A percentile compares a stretch with the other conserved stretches of the same genome.
Conservation (phyloP, 2,113 vertebrate species). For the Solenodon paradoxus region DNA sequence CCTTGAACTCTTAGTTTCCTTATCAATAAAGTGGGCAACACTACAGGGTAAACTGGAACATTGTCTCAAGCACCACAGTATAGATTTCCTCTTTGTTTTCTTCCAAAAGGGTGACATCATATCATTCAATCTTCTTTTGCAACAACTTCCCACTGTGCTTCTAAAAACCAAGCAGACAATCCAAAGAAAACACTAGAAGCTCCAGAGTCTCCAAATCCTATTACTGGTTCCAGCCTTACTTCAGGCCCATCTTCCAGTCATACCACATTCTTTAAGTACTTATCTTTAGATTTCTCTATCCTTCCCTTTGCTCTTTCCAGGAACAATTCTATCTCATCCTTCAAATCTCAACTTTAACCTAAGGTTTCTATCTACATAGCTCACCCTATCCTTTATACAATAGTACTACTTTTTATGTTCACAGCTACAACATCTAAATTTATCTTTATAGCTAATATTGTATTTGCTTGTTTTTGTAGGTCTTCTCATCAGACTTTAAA, state of each 20-base stretch:
- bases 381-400: not conserved
- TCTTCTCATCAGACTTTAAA: not conserved
- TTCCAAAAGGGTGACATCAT: not conserved
- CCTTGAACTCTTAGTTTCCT: not conserved
- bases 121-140: not conserved
- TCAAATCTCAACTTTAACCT: not conserved
- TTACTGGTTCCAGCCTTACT: not conserved
- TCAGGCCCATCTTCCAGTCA: not conserved
- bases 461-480: not conserved
- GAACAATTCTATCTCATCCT: not conserved
- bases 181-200: not conserved
- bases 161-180: not conserved
- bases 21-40: not conserved
- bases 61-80: not conserved
- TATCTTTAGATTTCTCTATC: not conserved
- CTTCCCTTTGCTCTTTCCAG: not conserved
- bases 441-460: not conserved
- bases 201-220: not conserved
- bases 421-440: not conserved
- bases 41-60: not conserved
- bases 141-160: not conserved
- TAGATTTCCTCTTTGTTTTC: not conserved
- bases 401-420: not conserved
- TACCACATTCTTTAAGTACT: accelerated
- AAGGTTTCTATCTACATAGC: not conserved